A percentile compares a stretch with the other conserved stretches of the same genome.
Conservation (phyloP, 2,113 vertebrate species). For the Dasypus novemcinctus region DNA sequence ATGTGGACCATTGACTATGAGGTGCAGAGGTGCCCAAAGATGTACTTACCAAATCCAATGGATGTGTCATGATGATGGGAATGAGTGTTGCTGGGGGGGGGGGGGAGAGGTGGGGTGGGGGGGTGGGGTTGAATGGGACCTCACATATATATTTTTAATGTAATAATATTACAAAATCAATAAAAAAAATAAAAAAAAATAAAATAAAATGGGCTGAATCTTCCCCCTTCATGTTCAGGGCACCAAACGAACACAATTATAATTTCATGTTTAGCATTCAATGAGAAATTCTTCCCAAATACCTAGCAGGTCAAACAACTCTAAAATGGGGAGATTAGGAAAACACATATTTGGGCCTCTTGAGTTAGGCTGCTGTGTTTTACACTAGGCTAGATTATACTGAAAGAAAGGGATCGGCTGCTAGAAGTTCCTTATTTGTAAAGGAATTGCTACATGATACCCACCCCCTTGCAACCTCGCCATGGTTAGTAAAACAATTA, state of each 20-base stretch:
- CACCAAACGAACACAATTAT: not conserved
- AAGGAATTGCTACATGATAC: not conserved
- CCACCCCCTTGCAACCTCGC: not conserved
- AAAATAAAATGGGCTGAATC: not conserved
- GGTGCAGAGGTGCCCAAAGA: too few relatives aligned
- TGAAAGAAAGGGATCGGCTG: not conserved
- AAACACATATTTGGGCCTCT: not conserved
- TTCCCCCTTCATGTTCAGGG: not conserved
- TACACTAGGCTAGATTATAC: not conserved
- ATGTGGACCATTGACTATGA: too few relatives aligned
- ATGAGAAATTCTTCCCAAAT: slow-evolving; percentile 22
- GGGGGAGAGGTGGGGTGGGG: too few relatives aligned
- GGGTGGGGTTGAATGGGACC: too few relatives aligned
- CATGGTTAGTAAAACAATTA: not conserved
- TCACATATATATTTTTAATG: too few relatives aligned
- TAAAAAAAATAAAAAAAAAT: too few relatives aligned
- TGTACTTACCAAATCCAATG: too few relatives aligned
- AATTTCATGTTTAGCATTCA: not conserved
- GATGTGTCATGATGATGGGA: too few relatives aligned
- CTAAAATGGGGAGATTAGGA: not conserved
- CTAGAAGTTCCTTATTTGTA: slow-evolving; percentile 8
- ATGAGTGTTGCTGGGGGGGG: too few relatives aligned
- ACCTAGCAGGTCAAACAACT: not conserved
- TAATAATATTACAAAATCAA: too few relatives aligned
- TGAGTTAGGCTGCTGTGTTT: not conserved